Evolutionary conservation across 2,797 vertebrate genomes (phyloP).

Genomic region (Acridotheres tristis): DNA sequence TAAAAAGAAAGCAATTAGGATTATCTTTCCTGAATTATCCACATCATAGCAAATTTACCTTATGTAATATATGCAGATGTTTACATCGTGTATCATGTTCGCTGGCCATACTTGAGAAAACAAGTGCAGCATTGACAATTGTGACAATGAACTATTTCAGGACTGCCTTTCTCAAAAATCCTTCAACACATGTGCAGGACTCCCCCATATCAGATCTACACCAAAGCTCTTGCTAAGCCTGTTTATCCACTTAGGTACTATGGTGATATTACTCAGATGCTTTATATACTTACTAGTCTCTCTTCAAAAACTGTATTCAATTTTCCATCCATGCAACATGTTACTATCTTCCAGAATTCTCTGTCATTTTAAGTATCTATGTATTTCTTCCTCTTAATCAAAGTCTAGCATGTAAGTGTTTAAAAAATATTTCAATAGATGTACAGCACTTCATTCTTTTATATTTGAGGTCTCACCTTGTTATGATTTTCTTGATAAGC

Average conservation of each 20-base stretch:
- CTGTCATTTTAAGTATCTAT: not conserved
- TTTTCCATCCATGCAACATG: not conserved
- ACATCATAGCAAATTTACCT: not conserved
- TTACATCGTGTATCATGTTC: not conserved
- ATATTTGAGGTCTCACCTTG: not conserved
- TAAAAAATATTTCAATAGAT: not conserved
- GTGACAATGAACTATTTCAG: not conserved
- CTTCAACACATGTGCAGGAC: not conserved
- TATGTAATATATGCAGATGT: not conserved
- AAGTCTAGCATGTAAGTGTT: not conserved
- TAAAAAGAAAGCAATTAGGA: not conserved
- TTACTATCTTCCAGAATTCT: not conserved
- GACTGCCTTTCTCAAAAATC: not conserved
- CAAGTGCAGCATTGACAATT: accelerated
- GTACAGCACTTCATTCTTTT: not conserved
- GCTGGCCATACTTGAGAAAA: not conserved
- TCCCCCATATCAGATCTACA: not conserved
- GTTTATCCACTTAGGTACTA: not conserved
- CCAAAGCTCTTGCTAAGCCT: not conserved
- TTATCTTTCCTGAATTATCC: not conserved
- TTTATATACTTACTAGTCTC: not conserved
- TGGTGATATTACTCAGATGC: not conserved
- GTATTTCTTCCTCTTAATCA: not conserved
- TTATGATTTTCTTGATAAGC: not conserved
- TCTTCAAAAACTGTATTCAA: not conserved